phyloP scores from a whole-genome alignment of 2,888 invertebrate species.

The Cheilosia vernalis region DNA sequence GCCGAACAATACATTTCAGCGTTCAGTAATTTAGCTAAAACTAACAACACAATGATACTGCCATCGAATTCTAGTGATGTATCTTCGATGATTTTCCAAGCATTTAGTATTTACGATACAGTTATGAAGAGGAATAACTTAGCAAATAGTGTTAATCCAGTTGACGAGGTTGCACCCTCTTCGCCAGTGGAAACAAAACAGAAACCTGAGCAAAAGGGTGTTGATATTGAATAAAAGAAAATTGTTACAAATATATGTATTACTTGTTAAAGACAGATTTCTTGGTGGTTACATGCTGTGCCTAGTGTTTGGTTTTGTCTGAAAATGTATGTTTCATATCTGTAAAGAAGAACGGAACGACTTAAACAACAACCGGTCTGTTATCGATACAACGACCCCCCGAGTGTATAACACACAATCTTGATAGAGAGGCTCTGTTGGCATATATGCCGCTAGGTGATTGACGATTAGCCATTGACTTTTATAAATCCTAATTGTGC shows the following conservation, averaged over 20 bases:
- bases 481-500: too few relatives aligned
- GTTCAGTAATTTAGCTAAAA: conserved; percentile 96
- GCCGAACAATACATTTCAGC: conserved; percentile 98
- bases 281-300: too few relatives aligned
- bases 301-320: too few relatives aligned
- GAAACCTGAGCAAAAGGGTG: conserved; percentile 11
- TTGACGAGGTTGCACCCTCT: background rate
- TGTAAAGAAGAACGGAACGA: too few relatives aligned
- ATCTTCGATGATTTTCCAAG: conserved; percentile 81
- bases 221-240: conserved; percentile 53
- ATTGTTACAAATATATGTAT: conserved; percentile 8
- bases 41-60: conserved; percentile 96
- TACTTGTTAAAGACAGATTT: background rate
- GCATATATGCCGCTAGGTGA: too few relatives aligned
- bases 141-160: background rate
- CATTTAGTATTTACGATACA: conserved; percentile 81
- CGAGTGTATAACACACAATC: too few relatives aligned
- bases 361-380: too few relatives aligned
- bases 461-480: too few relatives aligned
- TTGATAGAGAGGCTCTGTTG: too few relatives aligned
- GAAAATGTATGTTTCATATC: too few relatives aligned
- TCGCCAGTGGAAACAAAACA: conserved; percentile 7
- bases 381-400: too few relatives aligned
- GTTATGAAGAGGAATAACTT: conserved; percentile 76
- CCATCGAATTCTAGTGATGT: conserved; percentile 92